Percentiles rank a stretch among this genome's conserved stretches.
These are phyloP conservation scores for Ecdyonurus torrentis DNA, from an alignment of 2,888 invertebrate species.

Conservation along the genomic window DNA sequence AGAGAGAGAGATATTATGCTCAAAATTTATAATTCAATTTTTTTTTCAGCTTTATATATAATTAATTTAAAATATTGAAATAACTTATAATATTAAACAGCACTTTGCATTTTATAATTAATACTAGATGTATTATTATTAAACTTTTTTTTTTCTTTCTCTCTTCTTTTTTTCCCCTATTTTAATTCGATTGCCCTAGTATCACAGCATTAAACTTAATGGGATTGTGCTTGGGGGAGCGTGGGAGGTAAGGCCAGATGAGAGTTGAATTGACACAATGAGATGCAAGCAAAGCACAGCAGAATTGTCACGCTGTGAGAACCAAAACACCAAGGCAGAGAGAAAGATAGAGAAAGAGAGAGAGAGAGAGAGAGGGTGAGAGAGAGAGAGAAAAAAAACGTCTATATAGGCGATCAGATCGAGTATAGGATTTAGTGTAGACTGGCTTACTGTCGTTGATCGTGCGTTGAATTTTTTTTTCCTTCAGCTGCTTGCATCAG, in stretches of 20 bases:
- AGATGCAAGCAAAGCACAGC: background rate
- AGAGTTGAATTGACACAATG: background rate
- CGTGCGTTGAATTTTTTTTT: background rate
- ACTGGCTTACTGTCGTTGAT: background rate
- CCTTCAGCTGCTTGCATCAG: background rate
- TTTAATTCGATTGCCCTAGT: background rate
- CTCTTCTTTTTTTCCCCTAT: too few relatives aligned
- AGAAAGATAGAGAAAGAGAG: background rate
- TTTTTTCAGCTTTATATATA: too few relatives aligned
- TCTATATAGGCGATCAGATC: background rate
- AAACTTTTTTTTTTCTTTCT: too few relatives aligned
- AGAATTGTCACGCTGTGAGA: background rate
- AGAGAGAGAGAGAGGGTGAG: background rate
- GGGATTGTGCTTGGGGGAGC: background rate
- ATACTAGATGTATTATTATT: too few relatives aligned
- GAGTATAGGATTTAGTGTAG: background rate
- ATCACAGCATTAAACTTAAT: background rate
- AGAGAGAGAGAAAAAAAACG: background rate
- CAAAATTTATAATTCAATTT: too few relatives aligned
- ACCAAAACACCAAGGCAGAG: background rate
- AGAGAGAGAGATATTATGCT: too few relatives aligned
- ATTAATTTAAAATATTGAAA: too few relatives aligned
- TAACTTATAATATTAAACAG: too few relatives aligned
- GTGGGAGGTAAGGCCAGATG: background rate
- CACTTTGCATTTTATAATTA: too few relatives aligned